Evolutionary conservation across 1,140 invertebrate genomes (phyloP).

Genomic region (Diabrotica virgifera): DNA sequence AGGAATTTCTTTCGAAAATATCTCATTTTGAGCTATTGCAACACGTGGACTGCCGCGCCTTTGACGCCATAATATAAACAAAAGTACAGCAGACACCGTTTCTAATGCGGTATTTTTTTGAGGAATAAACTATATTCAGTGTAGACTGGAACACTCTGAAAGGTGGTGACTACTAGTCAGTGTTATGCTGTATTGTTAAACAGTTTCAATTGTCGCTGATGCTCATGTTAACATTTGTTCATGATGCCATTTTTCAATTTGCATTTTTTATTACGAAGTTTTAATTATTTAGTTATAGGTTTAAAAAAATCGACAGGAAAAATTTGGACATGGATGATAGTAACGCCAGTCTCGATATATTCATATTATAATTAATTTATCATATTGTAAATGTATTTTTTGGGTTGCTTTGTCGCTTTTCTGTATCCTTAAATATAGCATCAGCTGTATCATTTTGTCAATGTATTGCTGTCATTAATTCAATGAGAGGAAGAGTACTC

Average conservation of each 20-base stretch:
- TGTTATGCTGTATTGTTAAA: conserved; percentile 41
- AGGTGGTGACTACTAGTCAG: conserved; percentile 43
- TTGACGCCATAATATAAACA: not conserved
- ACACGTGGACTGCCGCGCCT: conserved; percentile 4
- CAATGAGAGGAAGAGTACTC: no score
- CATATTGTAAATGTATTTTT: no score
- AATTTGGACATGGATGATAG: no score
- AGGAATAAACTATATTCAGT: conserved; percentile 25
- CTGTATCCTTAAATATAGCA: no score
- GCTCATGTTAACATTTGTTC: conserved; percentile 23
- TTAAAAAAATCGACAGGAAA: no score
- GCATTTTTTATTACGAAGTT: no score
- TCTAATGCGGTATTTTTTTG: conserved; percentile 6
- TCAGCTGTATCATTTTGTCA: no score
- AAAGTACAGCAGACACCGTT: conserved; percentile 4
- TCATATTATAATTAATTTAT: no score
- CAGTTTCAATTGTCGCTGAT: conserved; percentile 28
- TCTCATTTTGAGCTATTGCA: conserved; percentile 8
- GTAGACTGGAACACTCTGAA: conserved; percentile 28
- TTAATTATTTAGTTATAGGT: no score
- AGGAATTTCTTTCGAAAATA: conserved; percentile 22
- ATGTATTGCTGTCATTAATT: no score
- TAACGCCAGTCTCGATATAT: no score
- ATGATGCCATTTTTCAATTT: not conserved
- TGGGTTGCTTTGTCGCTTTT: no score